phyloP scores from a whole-genome alignment of 2,113 vertebrate species.

The Cyprinodon variegatus region DNA sequence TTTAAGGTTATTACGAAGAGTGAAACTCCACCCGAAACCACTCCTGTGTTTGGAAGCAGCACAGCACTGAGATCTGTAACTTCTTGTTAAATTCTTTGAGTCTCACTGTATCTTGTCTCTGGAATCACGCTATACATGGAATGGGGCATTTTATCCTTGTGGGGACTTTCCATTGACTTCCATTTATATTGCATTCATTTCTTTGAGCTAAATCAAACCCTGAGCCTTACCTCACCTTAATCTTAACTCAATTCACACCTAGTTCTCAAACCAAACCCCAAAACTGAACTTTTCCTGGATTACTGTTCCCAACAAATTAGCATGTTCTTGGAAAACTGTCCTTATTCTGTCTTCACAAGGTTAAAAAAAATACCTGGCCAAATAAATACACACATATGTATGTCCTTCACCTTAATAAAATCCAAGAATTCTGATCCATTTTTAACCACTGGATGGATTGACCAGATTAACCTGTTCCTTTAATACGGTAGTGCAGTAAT shows the following conservation, averaged over 20 bases:
- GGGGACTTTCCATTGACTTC: no score
- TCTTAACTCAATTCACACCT: no score
- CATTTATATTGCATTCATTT: no score
- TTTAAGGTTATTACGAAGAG: conserved; percentile 23
- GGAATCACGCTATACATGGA: conserved; percentile 22
- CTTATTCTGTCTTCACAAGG: neutral
- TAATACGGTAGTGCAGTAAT: no score
- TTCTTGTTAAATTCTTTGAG: conserved; percentile 43
- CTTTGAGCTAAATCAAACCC: no score
- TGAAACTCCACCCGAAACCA: conserved; percentile 39
- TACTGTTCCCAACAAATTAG: no score
- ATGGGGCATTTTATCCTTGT: neutral
- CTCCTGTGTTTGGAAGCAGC: conserved; percentile 44
- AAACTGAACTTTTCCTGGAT: no score
- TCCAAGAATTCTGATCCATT: conserved; percentile 53
- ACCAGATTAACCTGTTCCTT: no score
- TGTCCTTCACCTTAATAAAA: neutral
- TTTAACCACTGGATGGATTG: conserved; percentile 25
- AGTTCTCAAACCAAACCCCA: no score
- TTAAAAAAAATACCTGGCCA: no score
- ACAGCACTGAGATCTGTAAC: conserved; percentile 43
- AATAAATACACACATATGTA: neutral
- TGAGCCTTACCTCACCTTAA: no score
- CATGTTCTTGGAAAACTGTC: conserved; percentile 5
- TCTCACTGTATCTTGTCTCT: conserved; percentile 17